Percentiles rank a stretch among this genome's conserved stretches.
Evolutionary conservation across 1,140 invertebrate genomes (phyloP).

Genomic region (Drosophila santomea): DNA sequence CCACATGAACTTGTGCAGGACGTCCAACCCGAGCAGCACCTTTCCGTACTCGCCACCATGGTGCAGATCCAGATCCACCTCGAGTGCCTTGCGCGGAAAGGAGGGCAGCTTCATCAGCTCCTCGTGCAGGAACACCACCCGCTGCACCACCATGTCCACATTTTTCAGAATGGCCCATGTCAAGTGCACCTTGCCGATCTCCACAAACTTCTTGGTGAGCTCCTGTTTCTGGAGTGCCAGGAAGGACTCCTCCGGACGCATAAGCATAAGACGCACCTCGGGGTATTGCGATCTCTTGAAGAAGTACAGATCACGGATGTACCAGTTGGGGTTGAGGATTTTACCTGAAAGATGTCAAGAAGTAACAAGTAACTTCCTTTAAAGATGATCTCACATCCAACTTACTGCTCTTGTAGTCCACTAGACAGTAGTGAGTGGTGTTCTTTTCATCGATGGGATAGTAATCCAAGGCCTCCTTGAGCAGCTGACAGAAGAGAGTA

Average conservation of each 20-base stretch:
- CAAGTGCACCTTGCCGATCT: slow-evolving; percentile 97
- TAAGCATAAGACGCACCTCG: slow-evolving; percentile 96
- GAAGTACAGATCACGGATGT: slow-evolving; percentile 99
- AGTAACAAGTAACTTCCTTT: neutral
- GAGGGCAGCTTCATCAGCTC: slow-evolving; percentile 99
- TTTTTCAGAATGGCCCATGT: slow-evolving; percentile 96
- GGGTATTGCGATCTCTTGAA: slow-evolving; percentile 99
- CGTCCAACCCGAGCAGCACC: slow-evolving; percentile 96
- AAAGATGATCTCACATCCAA: slow-evolving; percentile 32
- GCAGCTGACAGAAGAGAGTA: slow-evolving; percentile 98
- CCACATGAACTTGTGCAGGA: slow-evolving; percentile 99
- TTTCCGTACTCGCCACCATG: slow-evolving; percentile 95
- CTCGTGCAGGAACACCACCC: slow-evolving; percentile 99
- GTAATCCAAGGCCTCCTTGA: slow-evolving; percentile 98
- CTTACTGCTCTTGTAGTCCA: slow-evolving; percentile 99
- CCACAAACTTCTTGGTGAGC: slow-evolving; percentile 97
- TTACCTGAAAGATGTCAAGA: slow-evolving; percentile 41
- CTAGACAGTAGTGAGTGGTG: slow-evolving; percentile 96
- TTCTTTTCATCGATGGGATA: slow-evolving; percentile 97
- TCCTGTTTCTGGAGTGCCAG: slow-evolving; percentile 96
- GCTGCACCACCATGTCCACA: slow-evolving; percentile 96
- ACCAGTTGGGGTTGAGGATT: slow-evolving; percentile 92
- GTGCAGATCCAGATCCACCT: slow-evolving; percentile 97
- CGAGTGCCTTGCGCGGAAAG: slow-evolving; percentile 98
- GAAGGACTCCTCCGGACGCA: slow-evolving; percentile 96